Conservation (phyloP, 2,888 invertebrate genomes). For the Xanthorhoe spadicearia region DNA sequence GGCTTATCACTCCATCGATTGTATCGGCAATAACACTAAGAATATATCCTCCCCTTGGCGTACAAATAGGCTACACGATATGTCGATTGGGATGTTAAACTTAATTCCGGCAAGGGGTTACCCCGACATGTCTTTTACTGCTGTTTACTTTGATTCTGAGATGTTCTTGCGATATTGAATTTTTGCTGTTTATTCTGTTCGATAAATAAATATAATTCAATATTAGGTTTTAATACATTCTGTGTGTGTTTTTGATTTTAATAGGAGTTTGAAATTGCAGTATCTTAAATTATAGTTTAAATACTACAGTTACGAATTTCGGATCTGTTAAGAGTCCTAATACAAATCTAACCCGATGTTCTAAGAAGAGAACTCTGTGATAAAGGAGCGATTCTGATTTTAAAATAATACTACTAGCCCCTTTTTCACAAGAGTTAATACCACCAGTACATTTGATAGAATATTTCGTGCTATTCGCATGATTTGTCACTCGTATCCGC, state of each 20-base stretch:
- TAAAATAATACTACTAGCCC: not conserved
- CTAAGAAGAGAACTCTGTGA: too few species aligned
- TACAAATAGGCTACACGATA: constrained; percentile 77
- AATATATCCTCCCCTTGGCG: constrained; percentile 56
- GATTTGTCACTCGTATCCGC: constrained; percentile 55
- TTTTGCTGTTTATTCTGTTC: constrained; percentile 16
- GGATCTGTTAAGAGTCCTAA: too few species aligned
- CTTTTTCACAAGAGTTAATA: constrained; percentile 24
- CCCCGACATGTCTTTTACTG: constrained; percentile 72
- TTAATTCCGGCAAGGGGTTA: constrained; percentile 79
- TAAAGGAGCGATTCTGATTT: not conserved
- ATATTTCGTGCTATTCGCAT: constrained; percentile 51
- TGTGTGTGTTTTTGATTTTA: too few species aligned
- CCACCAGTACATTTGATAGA: constrained; percentile 33
- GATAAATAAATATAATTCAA: not conserved
- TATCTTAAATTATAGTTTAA: too few species aligned
- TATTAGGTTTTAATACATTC: too few species aligned
- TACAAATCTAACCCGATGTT: too few species aligned
- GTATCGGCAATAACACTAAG: constrained; percentile 63
- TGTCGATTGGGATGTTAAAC: constrained; percentile 83
- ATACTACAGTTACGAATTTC: too few species aligned
- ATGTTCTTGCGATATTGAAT: constrained; percentile 22
- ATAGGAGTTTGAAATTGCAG: too few species aligned
- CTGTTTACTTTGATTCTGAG: constrained; percentile 72
- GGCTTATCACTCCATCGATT: constrained; percentile 20